Percentiles rank a stretch among this genome's conserved stretches.
These are phyloP conservation scores for Darevskia nairensis DNA, from an alignment of 2,797 vertebrate species.

Conservation along the genomic window DNA sequence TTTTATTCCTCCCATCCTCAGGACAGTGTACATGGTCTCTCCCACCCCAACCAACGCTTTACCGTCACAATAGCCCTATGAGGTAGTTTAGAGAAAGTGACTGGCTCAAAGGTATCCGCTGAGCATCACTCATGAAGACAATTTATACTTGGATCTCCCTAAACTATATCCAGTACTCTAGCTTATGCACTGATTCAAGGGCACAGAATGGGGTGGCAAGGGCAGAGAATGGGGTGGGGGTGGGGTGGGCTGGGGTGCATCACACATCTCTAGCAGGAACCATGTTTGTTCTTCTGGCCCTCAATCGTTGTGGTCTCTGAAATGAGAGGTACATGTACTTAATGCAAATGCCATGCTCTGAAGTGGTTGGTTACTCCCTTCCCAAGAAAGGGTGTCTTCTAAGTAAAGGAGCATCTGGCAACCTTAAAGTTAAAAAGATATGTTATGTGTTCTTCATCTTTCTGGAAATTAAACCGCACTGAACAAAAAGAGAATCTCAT, in stretches of 20 bases:
- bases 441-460: background rate
- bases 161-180: too few relatives aligned
- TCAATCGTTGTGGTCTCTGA: background rate
- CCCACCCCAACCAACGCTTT: background rate
- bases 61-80: background rate
- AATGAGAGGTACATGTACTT: background rate
- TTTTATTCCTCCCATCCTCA: background rate
- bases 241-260: background rate
- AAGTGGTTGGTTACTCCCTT: background rate
- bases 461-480: slow-evolving; percentile 7
- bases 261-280: background rate
- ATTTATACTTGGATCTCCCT: background rate
- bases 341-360: background rate
- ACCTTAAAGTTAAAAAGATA: background rate
- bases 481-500: slow-evolving; percentile 28
- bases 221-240: background rate
- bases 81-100: background rate
- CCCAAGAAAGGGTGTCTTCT: background rate
- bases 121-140: background rate
- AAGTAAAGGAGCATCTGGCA: background rate
- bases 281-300: background rate
- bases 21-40: background rate
- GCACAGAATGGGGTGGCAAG: background rate
- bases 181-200: too few relatives aligned
- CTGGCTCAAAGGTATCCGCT: background rate